A percentile compares a stretch with the other conserved stretches of the same genome.
These are phyloP conservation scores for Anthrax anthrax DNA, from an alignment of 2,888 invertebrate genomes.

Conservation along the genomic window DNA sequence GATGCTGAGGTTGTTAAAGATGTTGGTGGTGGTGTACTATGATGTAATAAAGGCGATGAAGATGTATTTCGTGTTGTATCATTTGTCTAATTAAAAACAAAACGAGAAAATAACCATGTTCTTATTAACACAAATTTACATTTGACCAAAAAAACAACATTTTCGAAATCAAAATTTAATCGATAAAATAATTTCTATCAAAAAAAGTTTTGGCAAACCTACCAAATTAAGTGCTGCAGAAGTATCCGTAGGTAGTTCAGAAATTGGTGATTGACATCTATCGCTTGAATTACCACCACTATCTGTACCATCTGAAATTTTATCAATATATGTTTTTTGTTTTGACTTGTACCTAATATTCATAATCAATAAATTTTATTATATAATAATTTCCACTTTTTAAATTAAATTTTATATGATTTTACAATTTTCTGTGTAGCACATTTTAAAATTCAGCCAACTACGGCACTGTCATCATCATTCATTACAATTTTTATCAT, in stretches of 20 bases:
- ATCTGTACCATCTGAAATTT: slow-evolving; percentile 33
- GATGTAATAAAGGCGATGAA: slow-evolving; percentile 16
- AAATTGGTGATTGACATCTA: slow-evolving; percentile 31
- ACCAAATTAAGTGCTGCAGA: slow-evolving; percentile 26
- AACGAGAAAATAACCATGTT: background rate
- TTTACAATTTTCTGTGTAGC: too few species aligned
- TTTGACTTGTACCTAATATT: too few species aligned
- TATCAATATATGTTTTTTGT: too few species aligned
- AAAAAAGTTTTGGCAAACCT: too few species aligned
- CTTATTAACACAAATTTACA: too few species aligned
- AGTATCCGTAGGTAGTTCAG: slow-evolving; percentile 18
- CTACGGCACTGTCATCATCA: too few species aligned
- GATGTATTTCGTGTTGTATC: slow-evolving; percentile 29
- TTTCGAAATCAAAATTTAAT: background rate
- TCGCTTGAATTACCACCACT: slow-evolving; percentile 31
- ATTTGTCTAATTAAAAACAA: slow-evolving; percentile 24
- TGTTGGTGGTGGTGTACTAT: slow-evolving; percentile 11
- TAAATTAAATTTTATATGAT: too few species aligned
- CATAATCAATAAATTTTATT: too few species aligned
- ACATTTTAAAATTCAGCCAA: too few species aligned
- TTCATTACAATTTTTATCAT: too few species aligned
- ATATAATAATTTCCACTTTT: too few species aligned
- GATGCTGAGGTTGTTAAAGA: slow-evolving; percentile 14
- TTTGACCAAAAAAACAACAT: too few species aligned
- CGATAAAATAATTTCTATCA: background rate